phyloP scores from a whole-genome alignment of 1,140 invertebrate genomes.

The Brachionus manjavacas region DNA sequence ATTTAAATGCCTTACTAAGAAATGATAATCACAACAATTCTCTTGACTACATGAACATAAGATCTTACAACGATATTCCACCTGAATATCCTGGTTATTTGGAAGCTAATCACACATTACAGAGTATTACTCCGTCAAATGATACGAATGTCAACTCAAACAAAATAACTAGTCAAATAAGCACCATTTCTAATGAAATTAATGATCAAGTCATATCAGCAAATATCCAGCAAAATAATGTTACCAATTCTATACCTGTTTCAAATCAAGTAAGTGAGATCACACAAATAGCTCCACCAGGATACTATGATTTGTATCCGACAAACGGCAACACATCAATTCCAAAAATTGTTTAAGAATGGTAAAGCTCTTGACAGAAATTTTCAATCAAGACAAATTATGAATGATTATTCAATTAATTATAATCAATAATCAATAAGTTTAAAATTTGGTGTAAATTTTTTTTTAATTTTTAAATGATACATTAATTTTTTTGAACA shows the following conservation, averaged over 20 bases:
- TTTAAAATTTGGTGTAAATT: background rate
- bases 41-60: conserved; percentile 14
- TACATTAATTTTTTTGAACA: background rate
- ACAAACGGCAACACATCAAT: background rate
- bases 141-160: background rate
- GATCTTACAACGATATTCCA: conserved; percentile 20
- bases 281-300: background rate
- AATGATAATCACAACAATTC: background rate
- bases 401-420: background rate
- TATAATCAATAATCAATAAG: background rate
- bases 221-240: background rate
- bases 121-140: background rate
- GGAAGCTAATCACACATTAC: background rate
- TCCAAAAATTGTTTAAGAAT: background rate
- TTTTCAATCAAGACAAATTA: background rate
- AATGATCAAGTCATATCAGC: background rate
- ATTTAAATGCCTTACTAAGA: background rate
- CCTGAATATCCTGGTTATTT: conserved; percentile 6
- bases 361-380: background rate
- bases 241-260: background rate
- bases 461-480: background rate
- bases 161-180: conserved; percentile 6
- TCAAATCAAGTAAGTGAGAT: background rate
- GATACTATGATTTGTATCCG: conserved; percentile 21
- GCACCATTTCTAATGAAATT: conserved; percentile 8